Conservation (phyloP, 2,113 vertebrate species). For the Cercocebus atys region DNA sequence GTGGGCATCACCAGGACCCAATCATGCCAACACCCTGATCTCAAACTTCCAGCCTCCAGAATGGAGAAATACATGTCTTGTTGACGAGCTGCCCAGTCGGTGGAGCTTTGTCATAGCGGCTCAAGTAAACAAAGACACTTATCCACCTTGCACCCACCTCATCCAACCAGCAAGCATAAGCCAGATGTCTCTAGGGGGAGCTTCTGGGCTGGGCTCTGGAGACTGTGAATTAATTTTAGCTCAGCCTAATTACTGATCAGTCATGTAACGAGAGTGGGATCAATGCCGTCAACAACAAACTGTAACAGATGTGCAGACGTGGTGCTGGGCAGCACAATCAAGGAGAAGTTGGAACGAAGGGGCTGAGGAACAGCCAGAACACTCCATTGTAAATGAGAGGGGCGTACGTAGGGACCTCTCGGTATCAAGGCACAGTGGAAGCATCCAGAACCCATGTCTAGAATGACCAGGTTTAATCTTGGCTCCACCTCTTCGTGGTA, state of each 20-base stretch:
- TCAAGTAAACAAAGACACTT: not conserved
- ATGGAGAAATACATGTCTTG: not conserved
- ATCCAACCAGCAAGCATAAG: not conserved
- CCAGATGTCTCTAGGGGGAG: not conserved
- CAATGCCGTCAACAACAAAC: rapidly evolving
- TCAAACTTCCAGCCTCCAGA: not conserved
- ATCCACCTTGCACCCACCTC: not conserved
- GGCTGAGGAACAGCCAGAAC: rapidly evolving
- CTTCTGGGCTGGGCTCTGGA: not conserved
- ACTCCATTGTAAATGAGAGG: rapidly evolving
- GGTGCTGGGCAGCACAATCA: rapidly evolving
- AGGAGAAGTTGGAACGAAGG: rapidly evolving
- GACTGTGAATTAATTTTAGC: not conserved
- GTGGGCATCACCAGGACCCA: not conserved
- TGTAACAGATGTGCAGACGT: rapidly evolving
- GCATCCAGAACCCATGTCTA: rapidly evolving
- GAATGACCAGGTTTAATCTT: rapidly evolving
- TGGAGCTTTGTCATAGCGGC: not conserved
- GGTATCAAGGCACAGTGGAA: not conserved
- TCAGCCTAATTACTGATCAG: not conserved
- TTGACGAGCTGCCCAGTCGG: not conserved
- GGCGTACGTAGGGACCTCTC: rapidly evolving
- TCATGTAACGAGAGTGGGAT: rapidly evolving
- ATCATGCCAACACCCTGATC: not conserved
- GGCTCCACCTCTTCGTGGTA: rapidly evolving